Evolutionary conservation across 2,797 vertebrate species (phyloP).

Genomic region (Garrulus glandarius): DNA sequence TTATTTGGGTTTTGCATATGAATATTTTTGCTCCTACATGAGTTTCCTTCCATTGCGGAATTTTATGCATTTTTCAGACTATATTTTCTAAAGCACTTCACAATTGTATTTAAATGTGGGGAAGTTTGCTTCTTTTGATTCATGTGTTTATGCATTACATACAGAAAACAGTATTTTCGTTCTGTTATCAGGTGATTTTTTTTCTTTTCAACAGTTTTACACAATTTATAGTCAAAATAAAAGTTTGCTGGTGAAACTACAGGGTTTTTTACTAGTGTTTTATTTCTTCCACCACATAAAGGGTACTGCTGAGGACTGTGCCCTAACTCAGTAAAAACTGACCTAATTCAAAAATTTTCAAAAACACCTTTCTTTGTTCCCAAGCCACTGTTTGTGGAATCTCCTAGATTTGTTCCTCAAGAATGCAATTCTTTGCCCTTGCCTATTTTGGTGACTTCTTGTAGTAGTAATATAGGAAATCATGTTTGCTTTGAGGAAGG

Average conservation of each 20-base stretch:
- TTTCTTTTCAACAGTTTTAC: slow-evolving; percentile 46
- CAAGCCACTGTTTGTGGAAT: neutral
- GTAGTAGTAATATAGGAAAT: neutral
- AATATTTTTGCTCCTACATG: neutral
- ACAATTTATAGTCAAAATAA: slow-evolving; percentile 72
- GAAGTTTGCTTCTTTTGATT: slow-evolving; percentile 41
- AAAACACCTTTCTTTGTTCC: neutral
- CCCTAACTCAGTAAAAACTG: neutral
- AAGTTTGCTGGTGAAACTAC: slow-evolving; percentile 66
- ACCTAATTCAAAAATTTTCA: neutral
- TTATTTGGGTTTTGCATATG: neutral
- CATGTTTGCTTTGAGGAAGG: neutral
- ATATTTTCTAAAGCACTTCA: slow-evolving; percentile 42
- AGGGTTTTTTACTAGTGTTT: neutral
- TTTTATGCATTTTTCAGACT: slow-evolving; percentile 26
- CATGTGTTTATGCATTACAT: slow-evolving; percentile 10
- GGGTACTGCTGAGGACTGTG: neutral
- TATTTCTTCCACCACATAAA: accelerated
- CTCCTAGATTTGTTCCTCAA: neutral
- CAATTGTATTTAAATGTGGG: slow-evolving; percentile 28
- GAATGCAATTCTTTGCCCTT: neutral
- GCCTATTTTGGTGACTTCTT: neutral
- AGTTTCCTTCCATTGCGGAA: neutral
- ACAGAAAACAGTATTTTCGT: slow-evolving; percentile 35
- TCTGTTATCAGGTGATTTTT: neutral